A percentile compares a stretch with the other conserved stretches of the same genome.
These are phyloP conservation scores for Actenoides lindsayi DNA, from an alignment of 2,113 vertebrate genomes.

Conservation along the genomic window DNA sequence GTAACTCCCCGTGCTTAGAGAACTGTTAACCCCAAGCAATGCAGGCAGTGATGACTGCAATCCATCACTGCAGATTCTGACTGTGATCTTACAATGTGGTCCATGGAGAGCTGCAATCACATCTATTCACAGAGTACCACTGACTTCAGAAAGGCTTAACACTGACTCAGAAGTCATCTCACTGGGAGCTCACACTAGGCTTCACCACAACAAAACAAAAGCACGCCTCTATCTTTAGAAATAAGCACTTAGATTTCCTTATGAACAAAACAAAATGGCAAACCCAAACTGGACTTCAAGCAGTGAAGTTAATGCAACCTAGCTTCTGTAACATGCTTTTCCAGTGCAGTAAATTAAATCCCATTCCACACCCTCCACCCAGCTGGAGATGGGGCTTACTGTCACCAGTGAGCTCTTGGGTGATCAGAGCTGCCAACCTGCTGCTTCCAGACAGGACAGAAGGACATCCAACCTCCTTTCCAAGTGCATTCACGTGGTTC, in stretches of 20 bases:
- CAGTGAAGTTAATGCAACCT: not conserved
- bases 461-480: not conserved
- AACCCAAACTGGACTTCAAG: not conserved
- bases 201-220: not conserved
- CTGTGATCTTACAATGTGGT: not conserved
- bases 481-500: not conserved
- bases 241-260: not conserved
- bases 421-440: accelerated
- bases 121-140: not conserved
- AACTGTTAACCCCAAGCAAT: not conserved
- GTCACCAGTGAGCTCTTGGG: not conserved
- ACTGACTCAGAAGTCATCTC: not conserved
- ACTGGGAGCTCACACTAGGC: not conserved
- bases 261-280: not conserved
- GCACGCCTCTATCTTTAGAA: not conserved
- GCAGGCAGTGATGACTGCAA: not conserved
- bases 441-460: accelerated
- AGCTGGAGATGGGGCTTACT: not conserved
- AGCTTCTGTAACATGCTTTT: not conserved
- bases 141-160: not conserved
- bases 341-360: not conserved
- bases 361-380: not conserved
- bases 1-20: not conserved
- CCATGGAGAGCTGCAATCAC: not conserved
- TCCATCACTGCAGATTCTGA: not conserved